A percentile compares a stretch with the other conserved stretches of the same genome.
Evolutionary conservation across 2,888 invertebrate species (phyloP).

Genomic region (Pammene fasciana): DNA sequence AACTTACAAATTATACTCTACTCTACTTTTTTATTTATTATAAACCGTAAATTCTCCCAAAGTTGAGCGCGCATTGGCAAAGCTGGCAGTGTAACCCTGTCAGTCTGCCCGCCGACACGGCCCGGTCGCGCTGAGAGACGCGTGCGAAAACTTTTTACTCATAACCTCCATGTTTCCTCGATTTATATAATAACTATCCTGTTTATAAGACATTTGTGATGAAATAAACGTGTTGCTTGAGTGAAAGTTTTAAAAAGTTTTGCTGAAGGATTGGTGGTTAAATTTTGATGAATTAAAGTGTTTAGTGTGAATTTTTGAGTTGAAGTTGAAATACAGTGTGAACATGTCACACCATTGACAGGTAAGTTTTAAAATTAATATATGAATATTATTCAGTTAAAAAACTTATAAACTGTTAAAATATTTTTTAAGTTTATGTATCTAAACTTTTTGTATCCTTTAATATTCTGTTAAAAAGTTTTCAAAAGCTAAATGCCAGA

Average conservation of each 20-base stretch:
- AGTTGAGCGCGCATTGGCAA: background rate
- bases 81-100: slow-evolving; percentile 13
- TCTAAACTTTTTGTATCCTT: too few relatives aligned
- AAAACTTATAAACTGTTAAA: too few relatives aligned
- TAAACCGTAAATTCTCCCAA: too few relatives aligned
- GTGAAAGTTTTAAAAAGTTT: slow-evolving; percentile 16
- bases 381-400: background rate
- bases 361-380: slow-evolving; percentile 8
- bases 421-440: too few relatives aligned
- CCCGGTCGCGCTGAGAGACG: background rate
- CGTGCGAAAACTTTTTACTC: slow-evolving; percentile 9
- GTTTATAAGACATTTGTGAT: background rate
- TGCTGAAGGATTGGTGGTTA: background rate
- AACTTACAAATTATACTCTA: too few relatives aligned
- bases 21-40: too few relatives aligned
- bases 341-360: slow-evolving; percentile 7
- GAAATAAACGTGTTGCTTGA: background rate
- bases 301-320: background rate
- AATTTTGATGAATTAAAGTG: slow-evolving; percentile 6
- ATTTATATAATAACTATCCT: background rate
- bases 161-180: background rate
- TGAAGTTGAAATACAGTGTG: background rate
- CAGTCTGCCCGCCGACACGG: slow-evolving; percentile 16
- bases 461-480: too few relatives aligned
- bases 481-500: too few relatives aligned